A percentile compares a stretch with the other conserved stretches of the same genome.
Evolutionary conservation across 2,797 vertebrate genomes (phyloP).

Genomic region (Eulemur coronatus): DNA sequence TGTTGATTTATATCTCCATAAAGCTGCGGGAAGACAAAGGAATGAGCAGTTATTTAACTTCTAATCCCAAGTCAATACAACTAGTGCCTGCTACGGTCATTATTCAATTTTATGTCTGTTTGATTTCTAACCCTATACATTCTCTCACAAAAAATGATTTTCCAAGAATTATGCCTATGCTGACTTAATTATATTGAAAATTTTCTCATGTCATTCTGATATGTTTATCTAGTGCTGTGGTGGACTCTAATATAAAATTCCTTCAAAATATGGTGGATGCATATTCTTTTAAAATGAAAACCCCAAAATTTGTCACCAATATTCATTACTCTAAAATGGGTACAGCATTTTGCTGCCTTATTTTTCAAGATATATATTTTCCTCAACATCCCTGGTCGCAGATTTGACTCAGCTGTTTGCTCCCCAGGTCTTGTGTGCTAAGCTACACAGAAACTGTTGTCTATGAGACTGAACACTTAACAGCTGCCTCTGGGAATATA

Average conservation of each 20-base stretch:
- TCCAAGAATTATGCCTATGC: background rate
- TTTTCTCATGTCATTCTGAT: background rate
- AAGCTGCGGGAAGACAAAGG: too few species aligned
- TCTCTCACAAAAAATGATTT: background rate
- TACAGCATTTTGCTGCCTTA: background rate
- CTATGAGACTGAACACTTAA: background rate
- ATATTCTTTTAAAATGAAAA: background rate
- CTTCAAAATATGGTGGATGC: background rate
- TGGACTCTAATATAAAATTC: background rate
- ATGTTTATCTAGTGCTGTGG: background rate
- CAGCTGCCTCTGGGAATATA: constrained; percentile 5
- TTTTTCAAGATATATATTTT: background rate
- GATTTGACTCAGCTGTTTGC: background rate
- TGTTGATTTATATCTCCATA: background rate
- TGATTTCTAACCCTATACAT: background rate
- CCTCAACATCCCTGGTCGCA: background rate
- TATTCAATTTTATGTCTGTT: background rate
- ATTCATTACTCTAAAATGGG: background rate
- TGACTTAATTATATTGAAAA: background rate
- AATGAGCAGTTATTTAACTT: background rate
- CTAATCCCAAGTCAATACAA: background rate
- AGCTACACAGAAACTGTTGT: background rate
- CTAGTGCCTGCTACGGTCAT: background rate
- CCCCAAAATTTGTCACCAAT: background rate
- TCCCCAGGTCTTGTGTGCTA: background rate